Conservation (phyloP, 2,797 vertebrate genomes). For the Nasua narica region DNA sequence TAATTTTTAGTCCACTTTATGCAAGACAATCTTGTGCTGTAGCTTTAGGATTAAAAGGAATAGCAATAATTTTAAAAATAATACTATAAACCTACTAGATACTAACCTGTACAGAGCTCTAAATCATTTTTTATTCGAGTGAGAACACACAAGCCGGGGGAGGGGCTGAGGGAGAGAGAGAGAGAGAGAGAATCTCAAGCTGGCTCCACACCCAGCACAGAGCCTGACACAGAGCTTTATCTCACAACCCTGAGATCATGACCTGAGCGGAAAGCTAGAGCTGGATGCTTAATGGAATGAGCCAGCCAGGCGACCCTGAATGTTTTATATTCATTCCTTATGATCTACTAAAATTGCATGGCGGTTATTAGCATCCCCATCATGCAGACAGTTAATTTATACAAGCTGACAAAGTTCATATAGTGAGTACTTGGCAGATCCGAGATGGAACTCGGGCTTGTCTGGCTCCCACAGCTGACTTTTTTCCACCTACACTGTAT, state of each 20-base stretch:
- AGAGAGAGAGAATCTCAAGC: not conserved
- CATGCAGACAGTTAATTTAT: not conserved
- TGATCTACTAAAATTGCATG: not conserved
- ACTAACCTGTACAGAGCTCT: not conserved
- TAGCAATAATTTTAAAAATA: not conserved
- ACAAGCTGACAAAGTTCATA: not conserved
- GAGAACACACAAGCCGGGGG: not conserved
- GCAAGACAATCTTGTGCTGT: not conserved
- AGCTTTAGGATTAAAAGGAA: not conserved
- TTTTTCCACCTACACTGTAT: not conserved
- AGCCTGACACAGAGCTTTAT: not conserved
- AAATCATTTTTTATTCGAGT: not conserved
- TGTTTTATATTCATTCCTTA: not conserved
- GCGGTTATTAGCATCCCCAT: not conserved
- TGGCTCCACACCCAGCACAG: not conserved
- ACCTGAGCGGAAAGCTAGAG: not conserved
- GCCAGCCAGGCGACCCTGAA: not conserved
- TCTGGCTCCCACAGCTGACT: not conserved
- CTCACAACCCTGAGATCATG: not conserved
- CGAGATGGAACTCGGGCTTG: not conserved
- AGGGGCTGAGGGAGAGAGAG: not conserved
- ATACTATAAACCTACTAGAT: not conserved
- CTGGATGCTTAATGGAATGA: not conserved
- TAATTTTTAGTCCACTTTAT: not conserved
- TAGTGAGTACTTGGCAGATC: not conserved